A percentile compares a stretch with the other conserved stretches of the same genome.
Conservation (phyloP, 2,113 vertebrate species). For the Oreochromis aureus region DNA sequence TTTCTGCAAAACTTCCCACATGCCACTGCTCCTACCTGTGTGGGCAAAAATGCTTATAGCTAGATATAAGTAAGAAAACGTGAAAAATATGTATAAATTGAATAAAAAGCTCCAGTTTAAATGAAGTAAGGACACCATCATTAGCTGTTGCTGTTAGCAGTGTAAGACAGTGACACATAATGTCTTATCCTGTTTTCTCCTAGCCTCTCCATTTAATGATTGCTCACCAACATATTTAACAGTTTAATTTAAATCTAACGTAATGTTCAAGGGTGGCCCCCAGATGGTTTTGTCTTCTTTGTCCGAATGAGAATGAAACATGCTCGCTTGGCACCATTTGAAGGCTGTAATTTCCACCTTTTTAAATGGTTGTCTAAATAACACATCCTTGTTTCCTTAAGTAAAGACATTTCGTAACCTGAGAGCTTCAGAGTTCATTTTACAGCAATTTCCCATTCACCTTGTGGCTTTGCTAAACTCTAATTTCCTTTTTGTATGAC, state of each 20-base stretch:
- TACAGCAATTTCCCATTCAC: not conserved
- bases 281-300: not conserved
- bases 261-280: not conserved
- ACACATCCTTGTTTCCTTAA: not conserved
- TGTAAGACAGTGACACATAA: not conserved
- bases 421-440: not conserved
- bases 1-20: not conserved
- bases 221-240: not conserved
- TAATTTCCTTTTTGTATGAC: constrained; percentile 5
- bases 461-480: not conserved
- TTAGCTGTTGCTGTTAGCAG: too few species aligned
- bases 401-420: not conserved
- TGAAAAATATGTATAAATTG: not conserved
- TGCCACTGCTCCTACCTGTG: not conserved
- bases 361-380: not conserved
- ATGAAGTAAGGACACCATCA: not conserved
- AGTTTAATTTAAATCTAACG: not conserved
- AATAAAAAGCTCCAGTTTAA: not conserved
- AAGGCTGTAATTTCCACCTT: not conserved
- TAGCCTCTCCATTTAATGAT: not conserved
- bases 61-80: not conserved
- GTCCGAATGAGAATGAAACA: not conserved
- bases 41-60: not conserved
- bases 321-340: not conserved
- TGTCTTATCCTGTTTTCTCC: not conserved